phyloP scores from a whole-genome alignment of 23 tunicate species.

The Ciona savignyi region DNA sequence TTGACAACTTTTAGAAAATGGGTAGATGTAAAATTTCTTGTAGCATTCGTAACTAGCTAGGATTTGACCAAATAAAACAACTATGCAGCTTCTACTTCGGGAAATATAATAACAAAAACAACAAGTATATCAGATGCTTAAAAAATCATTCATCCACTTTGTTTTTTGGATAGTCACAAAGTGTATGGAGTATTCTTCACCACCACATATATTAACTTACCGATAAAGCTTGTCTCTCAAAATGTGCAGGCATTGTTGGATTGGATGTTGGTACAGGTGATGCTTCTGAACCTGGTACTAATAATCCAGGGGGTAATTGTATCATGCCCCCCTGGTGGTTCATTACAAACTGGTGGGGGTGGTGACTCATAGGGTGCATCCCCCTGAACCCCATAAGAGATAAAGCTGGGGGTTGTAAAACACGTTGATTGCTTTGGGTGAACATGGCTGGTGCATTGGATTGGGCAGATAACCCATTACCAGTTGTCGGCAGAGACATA shows the following conservation, averaged over 20 bases:
- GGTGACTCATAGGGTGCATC: conserved; percentile 21
- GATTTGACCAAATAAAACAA: background rate
- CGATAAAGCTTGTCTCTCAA: background rate
- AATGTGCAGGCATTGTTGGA: conserved; percentile 3
- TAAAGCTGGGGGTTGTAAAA: conserved; percentile 10
- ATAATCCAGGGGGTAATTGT: conserved; percentile 20
- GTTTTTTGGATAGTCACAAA: too few relatives aligned
- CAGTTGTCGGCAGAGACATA: conserved; percentile 57
- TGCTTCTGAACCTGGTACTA: conserved; percentile 27
- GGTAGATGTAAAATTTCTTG: too few relatives aligned
- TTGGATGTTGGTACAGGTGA: conserved; percentile 11
- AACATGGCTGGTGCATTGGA: conserved; percentile 28
- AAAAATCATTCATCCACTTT: too few relatives aligned
- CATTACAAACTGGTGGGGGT: conserved; percentile 27
- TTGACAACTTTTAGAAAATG: too few relatives aligned
- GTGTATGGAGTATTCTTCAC: too few relatives aligned
- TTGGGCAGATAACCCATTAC: conserved; percentile 22
- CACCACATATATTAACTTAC: background rate
- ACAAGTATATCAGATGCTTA: too few relatives aligned
- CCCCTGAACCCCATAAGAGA: conserved; percentile 30
- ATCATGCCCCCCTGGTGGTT: conserved; percentile 30
- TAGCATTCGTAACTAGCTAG: too few relatives aligned
- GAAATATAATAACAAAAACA: too few relatives aligned
- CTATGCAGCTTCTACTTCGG: background rate
- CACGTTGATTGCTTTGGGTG: conserved; percentile 19